A percentile compares a stretch with the other conserved stretches of the same genome.
Evolutionary conservation across 1,140 invertebrate genomes (phyloP).

Genomic region (Drosophila eugracilis): DNA sequence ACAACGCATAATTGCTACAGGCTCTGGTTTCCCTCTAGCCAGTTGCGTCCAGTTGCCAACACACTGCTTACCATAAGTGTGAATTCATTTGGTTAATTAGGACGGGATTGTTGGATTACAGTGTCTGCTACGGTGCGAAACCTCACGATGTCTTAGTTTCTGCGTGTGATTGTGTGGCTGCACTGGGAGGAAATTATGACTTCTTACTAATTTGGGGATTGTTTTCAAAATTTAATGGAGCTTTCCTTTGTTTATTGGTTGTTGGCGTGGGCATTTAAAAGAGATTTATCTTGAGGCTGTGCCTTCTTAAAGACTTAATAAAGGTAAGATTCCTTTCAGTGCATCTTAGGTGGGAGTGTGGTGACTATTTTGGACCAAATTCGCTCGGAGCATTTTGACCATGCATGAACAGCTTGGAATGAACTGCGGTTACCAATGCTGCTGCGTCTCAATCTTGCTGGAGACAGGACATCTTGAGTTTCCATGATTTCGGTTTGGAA

Average conservation of each 20-base stretch:
- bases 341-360: constrained; percentile 12
- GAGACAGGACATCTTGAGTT: constrained; percentile 25
- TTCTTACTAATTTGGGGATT: too few relatives aligned
- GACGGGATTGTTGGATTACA: constrained; percentile 66
- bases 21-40: constrained; percentile 21
- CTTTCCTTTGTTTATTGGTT: too few relatives aligned
- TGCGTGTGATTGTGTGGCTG: constrained; percentile 15
- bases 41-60: constrained; percentile 21
- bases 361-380: constrained; percentile 16
- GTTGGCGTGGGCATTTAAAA: too few relatives aligned
- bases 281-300: background rate
- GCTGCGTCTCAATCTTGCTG: background rate
- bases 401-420: constrained; percentile 39
- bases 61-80: constrained; percentile 66
- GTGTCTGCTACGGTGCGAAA: constrained; percentile 5
- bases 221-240: too few relatives aligned
- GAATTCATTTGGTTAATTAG: constrained; percentile 82
- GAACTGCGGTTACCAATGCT: constrained; percentile 32
- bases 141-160: constrained; percentile 2
- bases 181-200: constrained; percentile 6
- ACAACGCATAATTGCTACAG: constrained; percentile 44
- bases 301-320: background rate
- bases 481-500: constrained; percentile 32
- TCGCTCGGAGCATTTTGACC: constrained; percentile 11
- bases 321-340: background rate